Conservation (phyloP, 2,797 vertebrate genomes). For the Hozukius guyotensis region DNA sequence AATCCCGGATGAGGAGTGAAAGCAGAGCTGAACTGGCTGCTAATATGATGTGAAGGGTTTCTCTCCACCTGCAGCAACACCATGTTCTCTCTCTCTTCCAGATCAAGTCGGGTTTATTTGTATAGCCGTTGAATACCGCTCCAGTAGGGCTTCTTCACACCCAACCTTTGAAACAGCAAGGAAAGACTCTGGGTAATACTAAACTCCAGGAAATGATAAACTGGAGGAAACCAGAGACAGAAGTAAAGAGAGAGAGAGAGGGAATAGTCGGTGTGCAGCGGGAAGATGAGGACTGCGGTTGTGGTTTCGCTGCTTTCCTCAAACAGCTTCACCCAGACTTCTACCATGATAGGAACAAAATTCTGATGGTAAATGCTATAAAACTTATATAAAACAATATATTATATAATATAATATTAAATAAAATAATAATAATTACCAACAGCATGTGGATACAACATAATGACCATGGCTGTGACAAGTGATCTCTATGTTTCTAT, state of each 20-base stretch:
- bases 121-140: not conserved
- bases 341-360: not conserved
- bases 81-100: not conserved
- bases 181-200: not conserved
- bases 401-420: too few relatives aligned
- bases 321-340: not conserved
- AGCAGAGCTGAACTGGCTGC: slow-evolving; percentile 32
- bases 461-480: not conserved
- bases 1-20: slow-evolving; percentile 41
- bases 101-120: not conserved
- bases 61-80: slow-evolving; percentile 31
- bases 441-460: not conserved
- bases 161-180: not conserved
- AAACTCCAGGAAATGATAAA: not conserved
- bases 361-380: not conserved
- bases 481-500: not conserved
- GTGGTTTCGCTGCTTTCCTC: not conserved
- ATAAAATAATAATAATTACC: not conserved
- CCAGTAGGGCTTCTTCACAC: not conserved
- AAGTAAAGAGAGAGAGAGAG: too few relatives aligned
- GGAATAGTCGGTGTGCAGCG: not conserved
- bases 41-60: slow-evolving; percentile 33
- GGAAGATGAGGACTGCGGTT: not conserved
- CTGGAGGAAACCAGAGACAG: not conserved
- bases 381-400: not conserved